These are phyloP conservation scores for Ceyx melanurus DNA, from an alignment of 2,113 vertebrate species.

Conservation along the genomic window DNA sequence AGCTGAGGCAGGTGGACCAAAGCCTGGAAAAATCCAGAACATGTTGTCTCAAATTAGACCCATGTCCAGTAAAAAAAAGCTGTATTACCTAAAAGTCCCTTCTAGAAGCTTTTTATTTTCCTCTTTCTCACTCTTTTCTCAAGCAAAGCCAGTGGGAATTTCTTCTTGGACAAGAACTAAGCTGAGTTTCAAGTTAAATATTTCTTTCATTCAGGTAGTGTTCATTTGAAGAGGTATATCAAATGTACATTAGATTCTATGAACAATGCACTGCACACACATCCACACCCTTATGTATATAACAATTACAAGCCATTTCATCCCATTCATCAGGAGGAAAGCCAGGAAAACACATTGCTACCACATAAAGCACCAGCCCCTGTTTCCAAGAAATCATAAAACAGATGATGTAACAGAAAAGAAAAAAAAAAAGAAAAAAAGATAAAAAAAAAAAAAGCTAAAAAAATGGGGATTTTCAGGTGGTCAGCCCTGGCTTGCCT, in stretches of 20 bases:
- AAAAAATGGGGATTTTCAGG: neutral
- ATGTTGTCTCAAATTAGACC: fast-evolving
- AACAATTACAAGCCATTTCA: neutral
- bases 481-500: neutral
- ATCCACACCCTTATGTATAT: neutral
- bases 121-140: neutral
- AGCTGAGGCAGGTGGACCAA: neutral
- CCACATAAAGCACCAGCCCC: neutral
- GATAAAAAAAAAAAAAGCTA: neutral
- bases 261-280: neutral
- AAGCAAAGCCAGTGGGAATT: neutral
- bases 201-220: neutral
- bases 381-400: neutral
- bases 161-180: neutral
- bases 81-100: neutral
- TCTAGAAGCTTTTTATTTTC: neutral
- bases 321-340: neutral
- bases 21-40: neutral
- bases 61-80: neutral
- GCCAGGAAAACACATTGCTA: neutral
- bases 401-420: neutral
- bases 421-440: neutral
- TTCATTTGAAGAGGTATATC: neutral
- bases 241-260: neutral
- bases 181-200: neutral